These are phyloP conservation scores for Chironomus tepperi DNA, from an alignment of 1,140 invertebrate species.

Conservation along the genomic window DNA sequence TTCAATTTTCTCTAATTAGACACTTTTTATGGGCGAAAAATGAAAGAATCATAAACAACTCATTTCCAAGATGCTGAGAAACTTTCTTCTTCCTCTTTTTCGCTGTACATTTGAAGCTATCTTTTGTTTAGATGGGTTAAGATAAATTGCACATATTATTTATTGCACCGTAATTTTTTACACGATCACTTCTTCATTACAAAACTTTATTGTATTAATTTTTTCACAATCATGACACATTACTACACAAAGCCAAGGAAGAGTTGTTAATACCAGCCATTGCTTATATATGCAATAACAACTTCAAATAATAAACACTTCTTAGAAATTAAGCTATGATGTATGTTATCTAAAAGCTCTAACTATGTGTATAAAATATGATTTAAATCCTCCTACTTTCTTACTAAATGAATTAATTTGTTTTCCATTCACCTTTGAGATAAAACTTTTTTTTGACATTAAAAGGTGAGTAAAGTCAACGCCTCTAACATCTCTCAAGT, in stretches of 20 bases:
- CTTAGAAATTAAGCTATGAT: no score
- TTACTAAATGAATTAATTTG: background rate
- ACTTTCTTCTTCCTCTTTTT: background rate
- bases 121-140: background rate
- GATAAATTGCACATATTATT: slow-evolving; percentile 7
- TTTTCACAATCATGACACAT: background rate
- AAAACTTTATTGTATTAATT: no score
- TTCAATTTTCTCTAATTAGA: background rate
- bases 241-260: background rate
- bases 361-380: no score
- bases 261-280: no score
- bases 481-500: background rate
- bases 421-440: background rate
- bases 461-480: slow-evolving; percentile 6
- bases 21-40: background rate
- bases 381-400: no score
- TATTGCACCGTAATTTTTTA: slow-evolving; percentile 3
- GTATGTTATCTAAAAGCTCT: no score
- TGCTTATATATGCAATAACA: background rate
- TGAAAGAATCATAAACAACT: slow-evolving; percentile 13
- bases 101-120: background rate
- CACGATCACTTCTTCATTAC: background rate
- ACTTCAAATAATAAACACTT: background rate
- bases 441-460: background rate
- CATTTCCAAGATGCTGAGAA: background rate